Percentiles rank a stretch among this genome's conserved stretches.
These are phyloP conservation scores for Epinephelus lanceolatus DNA, from an alignment of 2,113 vertebrate species.

Conservation along the genomic window DNA sequence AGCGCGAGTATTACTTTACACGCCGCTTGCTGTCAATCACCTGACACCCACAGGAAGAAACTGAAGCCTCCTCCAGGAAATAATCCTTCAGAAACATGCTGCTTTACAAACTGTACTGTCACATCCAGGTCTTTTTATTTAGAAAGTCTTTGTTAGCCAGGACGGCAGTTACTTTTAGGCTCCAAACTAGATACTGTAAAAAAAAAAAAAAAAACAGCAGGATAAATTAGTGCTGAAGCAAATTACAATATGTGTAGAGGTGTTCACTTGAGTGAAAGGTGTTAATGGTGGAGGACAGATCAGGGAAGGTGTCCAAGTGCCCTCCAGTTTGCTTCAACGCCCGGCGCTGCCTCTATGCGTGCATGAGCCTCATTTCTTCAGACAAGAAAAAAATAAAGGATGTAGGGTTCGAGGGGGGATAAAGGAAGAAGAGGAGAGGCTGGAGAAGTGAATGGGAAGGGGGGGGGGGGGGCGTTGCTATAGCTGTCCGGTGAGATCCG, in stretches of 20 bases:
- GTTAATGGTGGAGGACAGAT: conserved; percentile 45
- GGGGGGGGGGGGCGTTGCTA: conserved; percentile 23
- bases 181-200: background rate
- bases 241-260: background rate
- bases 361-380: conserved; percentile 58
- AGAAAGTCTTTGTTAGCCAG: conserved; percentile 55
- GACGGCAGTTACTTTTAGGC: conserved; percentile 39
- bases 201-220: background rate
- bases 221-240: background rate
- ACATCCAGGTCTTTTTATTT: conserved; percentile 61
- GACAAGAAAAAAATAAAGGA: conserved; percentile 38
- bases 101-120: conserved; percentile 70
- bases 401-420: conserved; percentile 17
- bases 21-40: conserved; percentile 71
- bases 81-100: conserved; percentile 65
- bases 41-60: conserved; percentile 71
- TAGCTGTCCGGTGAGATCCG: conserved; percentile 64
- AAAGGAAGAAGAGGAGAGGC: conserved; percentile 24
- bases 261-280: conserved; percentile 46
- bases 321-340: conserved; percentile 50
- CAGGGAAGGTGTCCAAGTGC: conserved; percentile 48
- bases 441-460: conserved; percentile 11
- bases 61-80: conserved; percentile 66
- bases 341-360: conserved; percentile 57
- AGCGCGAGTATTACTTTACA: conserved; percentile 56